phyloP scores from a whole-genome alignment of 2,797 vertebrate species.

The Typhlichthys eigenmanni region DNA sequence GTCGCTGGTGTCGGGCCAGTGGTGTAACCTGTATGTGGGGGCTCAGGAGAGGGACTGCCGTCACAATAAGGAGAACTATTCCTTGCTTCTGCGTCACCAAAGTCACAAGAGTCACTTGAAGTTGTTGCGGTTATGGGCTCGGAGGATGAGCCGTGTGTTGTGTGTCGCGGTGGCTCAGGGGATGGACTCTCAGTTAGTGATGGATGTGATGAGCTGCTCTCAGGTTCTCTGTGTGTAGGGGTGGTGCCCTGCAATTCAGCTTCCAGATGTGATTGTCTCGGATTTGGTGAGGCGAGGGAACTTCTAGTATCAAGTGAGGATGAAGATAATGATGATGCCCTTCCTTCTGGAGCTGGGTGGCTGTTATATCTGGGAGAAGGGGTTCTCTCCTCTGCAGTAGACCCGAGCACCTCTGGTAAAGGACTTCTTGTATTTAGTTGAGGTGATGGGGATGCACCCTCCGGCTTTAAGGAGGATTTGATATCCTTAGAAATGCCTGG shows the following conservation, averaged over 20 bases:
- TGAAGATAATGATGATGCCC: slow-evolving; percentile 47
- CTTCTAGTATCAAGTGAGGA: slow-evolving; percentile 48
- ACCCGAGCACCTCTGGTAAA: slow-evolving; percentile 26
- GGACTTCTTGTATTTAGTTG: slow-evolving; percentile 17
- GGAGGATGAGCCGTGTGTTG: slow-evolving; percentile 32
- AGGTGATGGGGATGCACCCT: slow-evolving; percentile 29
- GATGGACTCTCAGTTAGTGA: slow-evolving; percentile 39
- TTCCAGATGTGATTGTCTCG: slow-evolving; percentile 29
- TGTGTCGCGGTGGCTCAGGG: slow-evolving; percentile 26
- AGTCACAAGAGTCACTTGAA: slow-evolving; percentile 27
- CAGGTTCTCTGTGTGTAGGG: slow-evolving; percentile 36
- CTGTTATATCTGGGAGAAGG: slow-evolving; percentile 52
- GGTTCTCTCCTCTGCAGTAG: slow-evolving; percentile 33
- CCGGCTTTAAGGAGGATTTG: slow-evolving; percentile 37
- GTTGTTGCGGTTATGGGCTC: slow-evolving; percentile 32
- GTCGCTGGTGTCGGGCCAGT: slow-evolving; percentile 33
- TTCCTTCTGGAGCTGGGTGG: slow-evolving; percentile 32
- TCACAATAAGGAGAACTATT: slow-evolving; percentile 21
- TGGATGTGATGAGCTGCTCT: slow-evolving; percentile 46
- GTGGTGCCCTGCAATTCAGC: slow-evolving; percentile 41
- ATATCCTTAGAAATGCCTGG: slow-evolving; percentile 30
- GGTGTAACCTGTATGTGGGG: slow-evolving; percentile 16
- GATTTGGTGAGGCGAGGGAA: slow-evolving; percentile 46
- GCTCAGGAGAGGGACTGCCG: slow-evolving; percentile 36
- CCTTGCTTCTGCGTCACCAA: slow-evolving; percentile 25